Percentiles rank a stretch among this genome's conserved stretches.
These are phyloP conservation scores for Elephas maximus DNA, from an alignment of 2,113 vertebrate genomes.

Conservation along the genomic window DNA sequence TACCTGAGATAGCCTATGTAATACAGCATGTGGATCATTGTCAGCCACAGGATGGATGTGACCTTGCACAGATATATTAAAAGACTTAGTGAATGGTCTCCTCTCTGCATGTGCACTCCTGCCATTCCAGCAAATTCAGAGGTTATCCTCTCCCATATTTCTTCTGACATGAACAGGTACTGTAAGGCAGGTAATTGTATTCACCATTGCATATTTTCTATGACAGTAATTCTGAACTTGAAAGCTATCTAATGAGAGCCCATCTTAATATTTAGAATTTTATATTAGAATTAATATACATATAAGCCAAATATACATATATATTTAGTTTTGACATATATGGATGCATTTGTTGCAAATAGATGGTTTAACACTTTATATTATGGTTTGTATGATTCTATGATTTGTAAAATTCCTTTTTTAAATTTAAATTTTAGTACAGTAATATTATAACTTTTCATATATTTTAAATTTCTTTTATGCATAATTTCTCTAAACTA, in stretches of 20 bases:
- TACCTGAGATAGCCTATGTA: background rate
- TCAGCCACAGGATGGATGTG: background rate
- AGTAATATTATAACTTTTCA: background rate
- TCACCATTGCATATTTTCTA: background rate
- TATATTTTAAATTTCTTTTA: background rate
- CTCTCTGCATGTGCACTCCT: background rate
- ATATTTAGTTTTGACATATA: background rate
- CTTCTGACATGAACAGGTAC: background rate
- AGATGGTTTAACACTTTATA: background rate
- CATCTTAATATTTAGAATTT: background rate
- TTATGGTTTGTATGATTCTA: background rate
- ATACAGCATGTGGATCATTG: background rate
- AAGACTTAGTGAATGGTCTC: background rate
- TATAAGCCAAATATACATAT: background rate
- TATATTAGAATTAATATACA: background rate
- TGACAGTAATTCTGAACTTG: background rate
- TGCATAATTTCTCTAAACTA: background rate
- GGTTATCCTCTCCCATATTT: background rate
- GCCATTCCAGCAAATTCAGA: background rate
- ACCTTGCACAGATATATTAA: background rate
- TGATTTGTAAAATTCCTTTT: background rate
- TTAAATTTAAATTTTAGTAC: background rate
- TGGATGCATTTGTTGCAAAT: background rate
- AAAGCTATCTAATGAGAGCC: background rate
- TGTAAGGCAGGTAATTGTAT: background rate